These are phyloP conservation scores for Tipula helvola DNA, from an alignment of 2,888 invertebrate species.

Conservation along the genomic window DNA sequence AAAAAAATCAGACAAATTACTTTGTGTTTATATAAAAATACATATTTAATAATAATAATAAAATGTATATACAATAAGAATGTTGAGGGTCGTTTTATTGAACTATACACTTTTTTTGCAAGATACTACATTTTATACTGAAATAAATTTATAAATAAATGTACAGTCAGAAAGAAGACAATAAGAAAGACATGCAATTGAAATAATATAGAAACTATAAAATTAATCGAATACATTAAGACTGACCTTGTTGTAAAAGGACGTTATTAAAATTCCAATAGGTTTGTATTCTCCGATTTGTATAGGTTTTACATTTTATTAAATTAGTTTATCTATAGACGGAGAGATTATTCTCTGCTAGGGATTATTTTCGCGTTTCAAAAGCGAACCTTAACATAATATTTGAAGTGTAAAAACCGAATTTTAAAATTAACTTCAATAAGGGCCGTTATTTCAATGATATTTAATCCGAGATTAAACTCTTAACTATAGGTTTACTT, in stretches of 20 bases:
- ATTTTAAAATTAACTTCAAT: too few relatives aligned
- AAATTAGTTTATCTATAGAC: background rate
- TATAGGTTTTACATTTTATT: background rate
- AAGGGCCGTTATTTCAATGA: too few relatives aligned
- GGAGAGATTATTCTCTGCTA: too few relatives aligned
- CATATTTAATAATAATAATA: background rate
- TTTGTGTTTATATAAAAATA: background rate
- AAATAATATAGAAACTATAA: background rate
- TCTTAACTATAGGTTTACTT: too few relatives aligned
- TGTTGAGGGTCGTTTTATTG: conserved; percentile 4
- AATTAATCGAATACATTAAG: background rate
- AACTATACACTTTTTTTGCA: background rate
- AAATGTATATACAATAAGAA: background rate
- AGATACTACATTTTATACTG: background rate
- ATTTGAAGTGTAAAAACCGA: too few relatives aligned
- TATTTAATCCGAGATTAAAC: too few relatives aligned
- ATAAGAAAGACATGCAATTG: background rate
- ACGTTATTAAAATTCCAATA: background rate
- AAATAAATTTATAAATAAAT: background rate
- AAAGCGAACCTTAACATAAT: too few relatives aligned
- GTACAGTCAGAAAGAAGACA: background rate
- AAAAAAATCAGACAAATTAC: background rate
- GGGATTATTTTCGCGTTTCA: too few relatives aligned
- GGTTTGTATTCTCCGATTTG: background rate
- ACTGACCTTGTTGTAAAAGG: background rate